phyloP scores from a whole-genome alignment of 2,797 vertebrate species.

The Oophaga sylvatica region DNA sequence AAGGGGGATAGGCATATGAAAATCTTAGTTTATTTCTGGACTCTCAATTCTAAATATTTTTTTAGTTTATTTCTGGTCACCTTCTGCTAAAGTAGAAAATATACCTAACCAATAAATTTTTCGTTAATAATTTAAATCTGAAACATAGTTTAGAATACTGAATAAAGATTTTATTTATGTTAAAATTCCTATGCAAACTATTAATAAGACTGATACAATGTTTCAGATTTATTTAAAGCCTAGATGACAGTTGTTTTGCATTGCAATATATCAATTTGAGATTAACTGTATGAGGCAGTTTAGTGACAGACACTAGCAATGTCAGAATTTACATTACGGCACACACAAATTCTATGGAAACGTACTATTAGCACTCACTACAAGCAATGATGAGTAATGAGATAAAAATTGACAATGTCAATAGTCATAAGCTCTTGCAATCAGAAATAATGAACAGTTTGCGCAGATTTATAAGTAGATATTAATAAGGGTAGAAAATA shows the following conservation, averaged over 20 bases:
- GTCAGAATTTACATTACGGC: conserved; percentile 79
- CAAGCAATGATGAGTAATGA: conserved; percentile 85
- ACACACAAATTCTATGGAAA: conserved; percentile 74
- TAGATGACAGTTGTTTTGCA: conserved; percentile 79
- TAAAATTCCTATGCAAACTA: conserved; percentile 51
- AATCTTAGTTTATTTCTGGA: background rate
- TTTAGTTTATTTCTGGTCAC: background rate
- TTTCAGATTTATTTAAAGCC: conserved; percentile 75
- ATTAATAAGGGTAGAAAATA: conserved; percentile 60
- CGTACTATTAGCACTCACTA: conserved; percentile 72
- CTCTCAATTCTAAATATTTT: too few species aligned
- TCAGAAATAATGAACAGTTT: conserved; percentile 81
- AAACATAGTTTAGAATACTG: conserved; percentile 48
- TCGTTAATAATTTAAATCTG: conserved; percentile 50
- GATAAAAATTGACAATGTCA: conserved; percentile 86
- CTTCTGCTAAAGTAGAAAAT: conserved; percentile 27
- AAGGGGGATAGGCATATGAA: background rate
- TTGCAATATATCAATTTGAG: conserved; percentile 83
- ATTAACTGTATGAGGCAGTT: conserved; percentile 84
- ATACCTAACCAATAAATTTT: conserved; percentile 31
- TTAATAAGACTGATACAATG: conserved; percentile 49
- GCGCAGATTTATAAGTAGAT: conserved; percentile 56
- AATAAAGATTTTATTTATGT: conserved; percentile 51
- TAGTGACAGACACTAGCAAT: conserved; percentile 78
- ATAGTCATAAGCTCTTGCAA: conserved; percentile 84